Evolutionary conservation across 2,113 vertebrate species (phyloP).

Genomic region (Pterophyllum scalare): DNA sequence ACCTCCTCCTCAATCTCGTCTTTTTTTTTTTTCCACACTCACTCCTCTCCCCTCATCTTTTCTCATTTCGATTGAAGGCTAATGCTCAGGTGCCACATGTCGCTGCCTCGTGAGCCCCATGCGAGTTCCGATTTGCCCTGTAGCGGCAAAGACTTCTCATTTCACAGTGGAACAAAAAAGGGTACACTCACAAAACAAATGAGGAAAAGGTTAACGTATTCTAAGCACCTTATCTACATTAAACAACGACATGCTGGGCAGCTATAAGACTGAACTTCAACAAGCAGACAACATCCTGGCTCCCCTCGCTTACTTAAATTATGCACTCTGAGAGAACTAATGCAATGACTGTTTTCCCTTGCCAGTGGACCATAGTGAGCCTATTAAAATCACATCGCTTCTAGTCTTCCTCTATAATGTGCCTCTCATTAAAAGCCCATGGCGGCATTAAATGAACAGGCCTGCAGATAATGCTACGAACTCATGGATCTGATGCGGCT

Average conservation of each 20-base stretch:
- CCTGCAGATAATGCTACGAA: constrained; percentile 56
- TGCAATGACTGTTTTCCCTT: constrained; percentile 58
- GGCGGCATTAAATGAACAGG: constrained; percentile 64
- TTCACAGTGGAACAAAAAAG: constrained; percentile 59
- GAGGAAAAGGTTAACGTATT: constrained; percentile 79
- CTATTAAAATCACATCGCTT: constrained; percentile 71
- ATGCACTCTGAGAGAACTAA: constrained; percentile 51
- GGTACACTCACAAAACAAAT: constrained; percentile 65
- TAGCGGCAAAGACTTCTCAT: constrained; percentile 49
- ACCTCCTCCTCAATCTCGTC: constrained; percentile 4
- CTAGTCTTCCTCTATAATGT: constrained; percentile 54
- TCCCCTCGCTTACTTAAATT: constrained; percentile 56
- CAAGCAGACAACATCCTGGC: constrained; percentile 39
- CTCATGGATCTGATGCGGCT: constrained; percentile 53
- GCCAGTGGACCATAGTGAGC: constrained; percentile 70
- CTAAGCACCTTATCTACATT: constrained; percentile 67
- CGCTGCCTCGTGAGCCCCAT: constrained; percentile 41
- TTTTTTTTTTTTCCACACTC: neutral
- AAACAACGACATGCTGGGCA: constrained; percentile 40
- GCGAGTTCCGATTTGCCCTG: constrained; percentile 39
- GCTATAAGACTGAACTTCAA: constrained; percentile 48
- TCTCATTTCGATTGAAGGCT: constrained; percentile 62
- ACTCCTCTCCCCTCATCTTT: constrained; percentile 45
- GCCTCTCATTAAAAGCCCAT: constrained; percentile 68
- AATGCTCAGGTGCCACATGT: constrained; percentile 63